A percentile compares a stretch with the other conserved stretches of the same genome.
phyloP scores from a whole-genome alignment of 1,140 invertebrate species.

The Tetramorium alpestre region DNA sequence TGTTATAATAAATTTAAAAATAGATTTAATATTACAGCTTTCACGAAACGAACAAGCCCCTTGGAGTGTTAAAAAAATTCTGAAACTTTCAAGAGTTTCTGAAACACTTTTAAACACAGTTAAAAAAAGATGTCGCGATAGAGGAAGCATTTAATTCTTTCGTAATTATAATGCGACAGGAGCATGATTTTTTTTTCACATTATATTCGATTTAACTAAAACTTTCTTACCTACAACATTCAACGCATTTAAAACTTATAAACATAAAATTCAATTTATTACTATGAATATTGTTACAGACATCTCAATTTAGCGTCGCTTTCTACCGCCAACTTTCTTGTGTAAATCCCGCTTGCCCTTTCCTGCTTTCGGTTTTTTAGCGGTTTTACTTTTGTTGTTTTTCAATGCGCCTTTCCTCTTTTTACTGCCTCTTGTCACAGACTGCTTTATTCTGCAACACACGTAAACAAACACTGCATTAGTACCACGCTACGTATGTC shows the following conservation, averaged over 20 bases:
- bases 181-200: neutral
- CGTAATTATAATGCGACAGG: neutral
- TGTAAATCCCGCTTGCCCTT: constrained; percentile 88
- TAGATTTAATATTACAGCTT: neutral
- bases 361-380: constrained; percentile 88
- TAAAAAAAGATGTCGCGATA: neutral
- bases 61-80: neutral
- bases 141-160: neutral
- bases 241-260: neutral
- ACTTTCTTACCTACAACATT: neutral
- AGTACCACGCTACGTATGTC: neutral
- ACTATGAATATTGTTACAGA: neutral
- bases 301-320: constrained; percentile 85
- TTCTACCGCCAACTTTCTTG: constrained; percentile 87
- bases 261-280: constrained; percentile 6
- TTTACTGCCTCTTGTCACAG: constrained; percentile 78
- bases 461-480: neutral
- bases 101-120: neutral
- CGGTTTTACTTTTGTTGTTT: constrained; percentile 83
- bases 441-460: constrained; percentile 48
- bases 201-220: constrained; percentile 5
- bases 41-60: neutral
- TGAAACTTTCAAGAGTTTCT: neutral
- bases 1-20: neutral
- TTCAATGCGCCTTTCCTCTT: constrained; percentile 82